Base-by-base conservation (phyloP, 92 coral and sea anemone species). In the Bergia sp. region DNA sequence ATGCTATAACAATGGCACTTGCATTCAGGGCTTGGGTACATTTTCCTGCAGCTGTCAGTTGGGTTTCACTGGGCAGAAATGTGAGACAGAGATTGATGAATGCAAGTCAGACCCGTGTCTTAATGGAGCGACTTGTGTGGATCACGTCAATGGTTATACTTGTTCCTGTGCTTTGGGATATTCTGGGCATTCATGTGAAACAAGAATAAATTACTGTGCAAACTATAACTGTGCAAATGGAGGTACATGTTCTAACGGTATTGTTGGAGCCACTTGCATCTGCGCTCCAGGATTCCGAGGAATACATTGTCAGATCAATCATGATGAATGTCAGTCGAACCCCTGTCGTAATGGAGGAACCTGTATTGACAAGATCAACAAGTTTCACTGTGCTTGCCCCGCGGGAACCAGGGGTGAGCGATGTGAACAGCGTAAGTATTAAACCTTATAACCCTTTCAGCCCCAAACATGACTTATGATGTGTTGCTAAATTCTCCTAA, bases 21-120 rank as follows among this genome's bases (percentile, higher is more conserved):
- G 98, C 65, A 91, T 92, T 73, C 95, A 91, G 44, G 95, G 95
- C 7, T 82, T 81, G 89, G 98, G 98, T 71, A 80, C 89, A 50
- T 95, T 89, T 47, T 73, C 86, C 4, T 96, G 93, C 43, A 89
- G 90, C 86, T 95, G 95, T 87, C 96, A 90, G 72, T 66, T 89
- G 41, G 96, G 94, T 75, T 95, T 93, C 81, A 94, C 95, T 55
- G 99, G 99, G 23, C 93, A 88, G 69, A 89, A 88, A 72, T 97
- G 99, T 58, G 98, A 95, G 87, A 92, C 92, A 7, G 91, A 90
- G 80, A 90, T 94, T 21, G 93, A 94, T 86, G 95, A 93, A 12
- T 97, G 99, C 81, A 91, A 91, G 86, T 94, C 98, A 29, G 93
- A 90, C 90, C 99, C 99, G 21, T 97, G 99, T 61, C 92, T 85